Evolutionary conservation across 1,140 invertebrate species (phyloP).

Genomic region (Triops cancriformis): DNA sequence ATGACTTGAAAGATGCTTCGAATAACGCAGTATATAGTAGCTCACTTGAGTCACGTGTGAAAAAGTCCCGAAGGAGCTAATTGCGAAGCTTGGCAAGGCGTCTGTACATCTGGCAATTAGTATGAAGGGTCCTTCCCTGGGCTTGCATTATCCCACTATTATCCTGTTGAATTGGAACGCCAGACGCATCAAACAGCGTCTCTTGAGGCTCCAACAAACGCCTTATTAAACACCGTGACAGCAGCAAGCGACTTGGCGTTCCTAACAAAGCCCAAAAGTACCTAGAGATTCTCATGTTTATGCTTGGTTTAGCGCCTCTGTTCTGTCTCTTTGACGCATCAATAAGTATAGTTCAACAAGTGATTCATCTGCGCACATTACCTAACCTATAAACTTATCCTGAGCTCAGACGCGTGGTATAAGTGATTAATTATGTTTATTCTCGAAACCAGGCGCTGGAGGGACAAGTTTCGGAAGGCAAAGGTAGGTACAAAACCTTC

Average conservation of each 20-base stretch:
- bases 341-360: not conserved
- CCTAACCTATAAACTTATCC: too few relatives aligned
- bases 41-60: conserved; percentile 12
- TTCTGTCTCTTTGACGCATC: not conserved
- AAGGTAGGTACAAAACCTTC: not conserved
- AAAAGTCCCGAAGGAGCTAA: conserved; percentile 9
- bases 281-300: not conserved
- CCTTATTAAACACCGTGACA: conserved; percentile 10
- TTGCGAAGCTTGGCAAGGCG: conserved; percentile 12
- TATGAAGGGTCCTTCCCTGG: not conserved
- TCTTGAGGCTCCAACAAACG: conserved; percentile 4
- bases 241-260: not conserved
- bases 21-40: conserved; percentile 5
- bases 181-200: not conserved
- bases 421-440: not conserved
- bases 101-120: conserved; percentile 13
- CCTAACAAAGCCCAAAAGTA: not conserved
- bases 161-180: conserved; percentile 5
- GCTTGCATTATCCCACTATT: not conserved
- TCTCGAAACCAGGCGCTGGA: not conserved
- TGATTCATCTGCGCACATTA: too few relatives aligned
- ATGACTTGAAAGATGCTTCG: not conserved
- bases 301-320: not conserved
- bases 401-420: not conserved
- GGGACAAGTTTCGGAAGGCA: not conserved